Percentiles rank a stretch among this genome's conserved stretches.
Evolutionary conservation across 2,113 vertebrate species (phyloP).

Genomic region (Onychorhynchus coronatus): DNA sequence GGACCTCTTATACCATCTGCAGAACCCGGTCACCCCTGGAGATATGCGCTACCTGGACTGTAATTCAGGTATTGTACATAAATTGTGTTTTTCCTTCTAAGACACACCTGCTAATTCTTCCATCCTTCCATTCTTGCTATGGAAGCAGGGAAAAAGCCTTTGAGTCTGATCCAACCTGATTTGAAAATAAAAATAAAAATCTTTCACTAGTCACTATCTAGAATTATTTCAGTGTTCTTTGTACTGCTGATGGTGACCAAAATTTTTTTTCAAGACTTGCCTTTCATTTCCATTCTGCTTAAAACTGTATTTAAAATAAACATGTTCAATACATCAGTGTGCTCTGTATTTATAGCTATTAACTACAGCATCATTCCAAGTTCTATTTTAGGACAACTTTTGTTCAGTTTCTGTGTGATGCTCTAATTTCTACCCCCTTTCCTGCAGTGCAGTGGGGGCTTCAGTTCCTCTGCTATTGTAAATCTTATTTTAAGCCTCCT

Average conservation of each 20-base stretch:
- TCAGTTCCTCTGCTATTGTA: background rate
- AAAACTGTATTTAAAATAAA: background rate
- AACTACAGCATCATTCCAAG: background rate
- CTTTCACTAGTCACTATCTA: background rate
- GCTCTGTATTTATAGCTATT: background rate
- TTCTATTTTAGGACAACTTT: background rate
- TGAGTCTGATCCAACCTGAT: background rate
- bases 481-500: background rate
- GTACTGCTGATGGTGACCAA: background rate
- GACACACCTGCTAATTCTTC: background rate
- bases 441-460: background rate
- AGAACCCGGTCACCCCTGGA: background rate
- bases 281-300: background rate
- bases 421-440: background rate
- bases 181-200: background rate
- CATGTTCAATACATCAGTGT: background rate
- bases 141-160: background rate
- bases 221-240: background rate
- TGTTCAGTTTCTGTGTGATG: background rate
- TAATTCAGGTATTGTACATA: background rate
- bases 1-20: background rate
- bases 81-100: background rate
- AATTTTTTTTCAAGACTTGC: background rate
- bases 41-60: background rate
- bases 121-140: background rate